Percentiles rank a stretch among this genome's conserved stretches.
phyloP scores from a whole-genome alignment of 2,113 vertebrate species.

The Chaenogobius annularis region DNA sequence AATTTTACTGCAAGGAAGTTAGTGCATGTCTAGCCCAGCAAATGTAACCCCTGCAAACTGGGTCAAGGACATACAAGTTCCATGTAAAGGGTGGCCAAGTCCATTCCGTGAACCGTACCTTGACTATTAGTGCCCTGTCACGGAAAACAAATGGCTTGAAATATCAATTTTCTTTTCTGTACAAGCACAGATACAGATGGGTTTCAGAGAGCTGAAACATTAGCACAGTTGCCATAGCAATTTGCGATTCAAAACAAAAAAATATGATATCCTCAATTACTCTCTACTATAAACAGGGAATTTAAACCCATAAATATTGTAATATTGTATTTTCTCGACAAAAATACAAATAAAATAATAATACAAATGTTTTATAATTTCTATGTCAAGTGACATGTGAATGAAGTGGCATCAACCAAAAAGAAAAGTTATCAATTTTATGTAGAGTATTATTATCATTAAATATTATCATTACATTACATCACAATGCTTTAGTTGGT shows the following conservation, averaged over 20 bases:
- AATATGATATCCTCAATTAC: too few relatives aligned
- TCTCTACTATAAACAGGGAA: too few relatives aligned
- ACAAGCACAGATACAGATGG: not conserved
- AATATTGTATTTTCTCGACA: too few relatives aligned
- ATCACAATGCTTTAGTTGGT: too few relatives aligned
- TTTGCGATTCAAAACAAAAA: not conserved
- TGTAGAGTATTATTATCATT: too few relatives aligned
- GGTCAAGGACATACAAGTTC: slow-evolving; percentile 62
- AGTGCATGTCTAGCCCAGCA: slow-evolving; percentile 36
- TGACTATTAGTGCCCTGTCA: slow-evolving; percentile 32
- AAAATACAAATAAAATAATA: too few relatives aligned
- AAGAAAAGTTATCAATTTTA: too few relatives aligned
- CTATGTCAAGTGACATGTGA: too few relatives aligned
- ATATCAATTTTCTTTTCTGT: slow-evolving; percentile 8
- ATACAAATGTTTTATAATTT: too few relatives aligned
- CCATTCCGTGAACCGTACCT: slow-evolving; percentile 28
- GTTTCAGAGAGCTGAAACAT: not conserved
- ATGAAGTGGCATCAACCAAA: too few relatives aligned
- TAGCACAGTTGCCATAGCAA: not conserved
- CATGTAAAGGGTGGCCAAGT: slow-evolving; percentile 30
- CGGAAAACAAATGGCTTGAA: slow-evolving; percentile 30
- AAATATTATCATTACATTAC: too few relatives aligned
- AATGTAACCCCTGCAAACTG: slow-evolving; percentile 46
- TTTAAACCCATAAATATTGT: too few relatives aligned
- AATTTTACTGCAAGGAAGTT: slow-evolving; percentile 5